Evolutionary conservation across 2,797 vertebrate genomes (phyloP), one percentile per base, ranked within the genome.

Genomic region (Bradypus variegatus): DNA sequence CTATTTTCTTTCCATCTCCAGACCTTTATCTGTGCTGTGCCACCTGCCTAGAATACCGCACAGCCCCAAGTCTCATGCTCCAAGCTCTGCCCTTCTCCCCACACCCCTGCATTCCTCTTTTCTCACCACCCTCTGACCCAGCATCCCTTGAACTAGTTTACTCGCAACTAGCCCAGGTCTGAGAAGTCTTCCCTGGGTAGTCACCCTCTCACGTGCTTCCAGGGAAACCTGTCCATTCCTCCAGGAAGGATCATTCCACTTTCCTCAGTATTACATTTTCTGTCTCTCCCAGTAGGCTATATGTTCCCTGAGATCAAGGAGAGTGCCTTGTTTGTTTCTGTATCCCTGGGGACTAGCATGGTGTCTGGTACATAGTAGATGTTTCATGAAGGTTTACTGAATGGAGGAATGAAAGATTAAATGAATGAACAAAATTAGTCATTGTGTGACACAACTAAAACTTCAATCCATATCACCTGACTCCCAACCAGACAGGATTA

Each of bases 381-480:
- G 41, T 73, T 48, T 87, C 88, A 84, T 67, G 81, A 91, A 92
- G 16, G 3, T 87, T 92, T 65, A 1, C 10, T 80, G 55, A 93
- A 50, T 72, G 25, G 60, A 93, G 38, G 80, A 82, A 84, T 73
- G 55, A 81, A 50, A 62, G 45, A 80, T 27, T 70, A 80, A 77
- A 89, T 93, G 48, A 65, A 79, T 93, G 48, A 65, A 79, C 77
- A 76, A 64, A 86, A 89, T 45, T 36, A 91, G 60, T 79, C 12
- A 70, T 25, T 69, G 31, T 48, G 33, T 80, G 64, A 86, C 19
- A 86, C 62, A 36, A 78, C 25, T 65, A 69, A 86, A 58, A 72
- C 53, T 48, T 58, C 64, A 85, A 36, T 23, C 38, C 65, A 1
- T 38, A 8, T 72, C 41, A 88, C 60, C 60, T 65, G 58, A 86